phyloP scores from a whole-genome alignment of 2,113 vertebrate species.

The Calidris pygmaea region DNA sequence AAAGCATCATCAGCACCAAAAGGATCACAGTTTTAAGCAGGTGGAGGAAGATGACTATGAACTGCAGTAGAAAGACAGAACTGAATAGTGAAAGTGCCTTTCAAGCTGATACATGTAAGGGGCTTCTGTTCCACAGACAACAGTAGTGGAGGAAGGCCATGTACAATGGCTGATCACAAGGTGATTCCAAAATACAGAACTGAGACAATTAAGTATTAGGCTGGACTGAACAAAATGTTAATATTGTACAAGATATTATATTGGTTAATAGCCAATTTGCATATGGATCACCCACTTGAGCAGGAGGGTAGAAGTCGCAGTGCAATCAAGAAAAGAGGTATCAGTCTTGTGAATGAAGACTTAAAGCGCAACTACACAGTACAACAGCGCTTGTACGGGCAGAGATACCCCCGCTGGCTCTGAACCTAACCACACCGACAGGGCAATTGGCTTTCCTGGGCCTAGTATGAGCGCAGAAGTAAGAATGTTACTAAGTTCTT shows the following conservation, averaged over 20 bases:
- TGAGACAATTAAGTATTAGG: neutral
- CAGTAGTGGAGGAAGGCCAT: accelerated
- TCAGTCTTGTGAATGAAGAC: neutral
- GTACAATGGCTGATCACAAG: neutral
- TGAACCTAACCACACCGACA: neutral
- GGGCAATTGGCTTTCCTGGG: neutral
- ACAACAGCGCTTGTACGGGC: neutral
- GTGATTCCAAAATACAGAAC: neutral
- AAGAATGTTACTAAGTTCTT: neutral
- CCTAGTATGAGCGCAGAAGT: accelerated
- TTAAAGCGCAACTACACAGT: neutral
- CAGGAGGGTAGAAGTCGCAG: neutral
- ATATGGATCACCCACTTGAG: neutral
- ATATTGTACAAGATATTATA: neutral
- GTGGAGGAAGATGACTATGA: neutral
- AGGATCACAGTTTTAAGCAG: neutral
- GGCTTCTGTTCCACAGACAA: neutral
- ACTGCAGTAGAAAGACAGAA: neutral
- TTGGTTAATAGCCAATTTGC: neutral
- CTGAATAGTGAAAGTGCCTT: neutral
- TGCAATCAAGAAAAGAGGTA: neutral
- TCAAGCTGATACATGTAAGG: neutral
- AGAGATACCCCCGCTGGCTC: neutral
- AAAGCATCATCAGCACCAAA: neutral
- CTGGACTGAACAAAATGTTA: neutral